phyloP scores from a whole-genome alignment of 2,113 vertebrate genomes.

The Pangasianodon hypophthalmus region DNA sequence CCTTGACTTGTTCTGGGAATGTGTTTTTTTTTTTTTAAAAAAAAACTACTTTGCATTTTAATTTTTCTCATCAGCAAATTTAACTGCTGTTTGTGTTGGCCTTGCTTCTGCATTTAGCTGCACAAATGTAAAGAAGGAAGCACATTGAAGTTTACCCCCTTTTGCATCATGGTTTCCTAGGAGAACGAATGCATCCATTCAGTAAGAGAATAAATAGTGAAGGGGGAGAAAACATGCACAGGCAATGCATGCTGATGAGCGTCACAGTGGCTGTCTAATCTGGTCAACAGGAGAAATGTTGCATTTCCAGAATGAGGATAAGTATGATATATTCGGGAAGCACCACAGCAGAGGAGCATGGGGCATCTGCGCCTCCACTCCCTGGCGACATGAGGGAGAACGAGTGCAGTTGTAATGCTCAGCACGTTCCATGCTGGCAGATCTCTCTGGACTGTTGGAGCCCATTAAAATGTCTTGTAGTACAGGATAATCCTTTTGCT shows the following conservation, averaged over 20 bases:
- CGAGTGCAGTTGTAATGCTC: conserved; percentile 51
- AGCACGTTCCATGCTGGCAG: conserved; percentile 52
- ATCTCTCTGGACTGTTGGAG: conserved; percentile 54
- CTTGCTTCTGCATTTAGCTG: neutral
- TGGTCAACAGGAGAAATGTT: conserved; percentile 38
- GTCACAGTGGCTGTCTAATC: conserved; percentile 41
- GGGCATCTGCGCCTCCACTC: conserved; percentile 41
- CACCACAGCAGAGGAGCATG: conserved; percentile 36
- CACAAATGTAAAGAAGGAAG: conserved; percentile 8
- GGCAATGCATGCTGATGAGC: conserved; percentile 54
- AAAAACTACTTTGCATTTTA: neutral
- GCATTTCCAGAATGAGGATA: conserved; percentile 44
- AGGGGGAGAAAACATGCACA: conserved; percentile 15
- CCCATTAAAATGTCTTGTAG: conserved; percentile 60
- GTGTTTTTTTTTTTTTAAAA: neutral
- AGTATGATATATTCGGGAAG: conserved; percentile 44
- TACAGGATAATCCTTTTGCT: conserved; percentile 56
- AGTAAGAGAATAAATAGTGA: conserved; percentile 34
- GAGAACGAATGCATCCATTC: conserved; percentile 44
- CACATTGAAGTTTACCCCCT: conserved; percentile 37
- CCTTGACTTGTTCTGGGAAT: neutral
- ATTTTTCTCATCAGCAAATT: conserved; percentile 5
- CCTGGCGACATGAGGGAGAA: conserved; percentile 49
- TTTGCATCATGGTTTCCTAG: conserved; percentile 41
- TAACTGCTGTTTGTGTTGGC: neutral